Percentiles rank a stretch among this genome's conserved stretches.
Evolutionary conservation across 2,113 vertebrate species (phyloP).

Genomic region (Potamarius usumacintae): DNA sequence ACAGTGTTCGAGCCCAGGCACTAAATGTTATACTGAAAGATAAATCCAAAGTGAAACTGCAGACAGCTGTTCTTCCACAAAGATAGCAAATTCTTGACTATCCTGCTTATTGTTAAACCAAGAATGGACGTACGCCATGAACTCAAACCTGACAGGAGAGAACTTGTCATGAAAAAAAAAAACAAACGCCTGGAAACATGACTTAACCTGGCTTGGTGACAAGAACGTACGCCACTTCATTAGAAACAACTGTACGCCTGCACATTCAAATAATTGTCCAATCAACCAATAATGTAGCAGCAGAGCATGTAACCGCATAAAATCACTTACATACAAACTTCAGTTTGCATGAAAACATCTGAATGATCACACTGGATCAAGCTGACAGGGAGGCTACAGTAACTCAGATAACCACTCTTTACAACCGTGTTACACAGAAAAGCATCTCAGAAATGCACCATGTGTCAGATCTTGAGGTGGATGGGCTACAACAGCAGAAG

Average conservation of each 20-base stretch:
- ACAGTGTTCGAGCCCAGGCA: neutral
- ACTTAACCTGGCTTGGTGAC: neutral
- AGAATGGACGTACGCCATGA: neutral
- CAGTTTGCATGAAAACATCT: too few relatives aligned
- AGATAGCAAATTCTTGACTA: neutral
- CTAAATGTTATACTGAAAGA: neutral
- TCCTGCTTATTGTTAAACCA: neutral
- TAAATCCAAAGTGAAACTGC: constrained; percentile 2
- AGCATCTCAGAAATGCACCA: neutral
- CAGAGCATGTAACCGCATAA: too few relatives aligned
- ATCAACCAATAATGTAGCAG: neutral
- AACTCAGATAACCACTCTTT: neutral
- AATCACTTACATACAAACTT: too few relatives aligned
- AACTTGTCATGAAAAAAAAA: neutral
- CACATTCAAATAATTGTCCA: neutral
- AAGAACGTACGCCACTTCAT: neutral
- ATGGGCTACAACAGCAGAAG: too few relatives aligned
- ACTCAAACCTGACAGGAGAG: neutral
- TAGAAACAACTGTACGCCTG: neutral
- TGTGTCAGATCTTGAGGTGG: neutral
- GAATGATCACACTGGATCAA: neutral
- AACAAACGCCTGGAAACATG: neutral
- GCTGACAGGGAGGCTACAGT: neutral
- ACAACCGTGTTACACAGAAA: neutral
- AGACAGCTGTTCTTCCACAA: neutral